Base-by-base conservation (phyloP, 1,140 invertebrate species). In the Apis mellifera region DNA sequence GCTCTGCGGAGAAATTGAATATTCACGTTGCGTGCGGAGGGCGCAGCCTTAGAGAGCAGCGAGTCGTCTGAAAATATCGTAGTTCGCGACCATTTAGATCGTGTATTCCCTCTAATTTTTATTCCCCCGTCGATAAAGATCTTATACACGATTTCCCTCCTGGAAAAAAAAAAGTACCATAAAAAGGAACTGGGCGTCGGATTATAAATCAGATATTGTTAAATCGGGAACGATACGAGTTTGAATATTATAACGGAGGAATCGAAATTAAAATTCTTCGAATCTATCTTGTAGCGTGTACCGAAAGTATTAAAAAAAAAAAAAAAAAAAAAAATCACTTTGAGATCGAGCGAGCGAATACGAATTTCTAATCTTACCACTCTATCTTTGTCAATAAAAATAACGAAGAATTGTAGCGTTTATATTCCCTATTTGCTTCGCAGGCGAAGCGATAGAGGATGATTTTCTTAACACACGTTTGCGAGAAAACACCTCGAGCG, bases 21-120 rank as follows among this genome's bases (percentile, higher is more conserved):
- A 84, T 84, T 84, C 82, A 74, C 70, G 50, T 84, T 64, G 82
- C 82, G 77, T 84, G 82, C n/a, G 42, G 48, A 66, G 59, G 66
- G 81, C 55, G 52, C 52, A 62, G 50, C 62, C 66, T 57, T 55
- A 23, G 50, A 75, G 32, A 42, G 32, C 3, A 42, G 32, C 26
- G 9, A n/a, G 13, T 59, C 26, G 77, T 72, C 77, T 80, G 78
- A 55, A 73, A 80, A 65, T 65, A 65, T 74, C 69, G 69, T 19
- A 26, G n/a, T n/a, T 64, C 5, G 50, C 23, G 2, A 23, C 55
- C 64, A 15, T 50, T 72, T 55, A 55, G 68, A 79, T 79, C 15
- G 57, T 50, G 9, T 55, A 26, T 79, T 79, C 59, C 23, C 26
- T 65, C 59, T 73, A 80, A 72, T 65, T 65, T 71, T 73, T 73